Base-by-base conservation (phyloP, 2,113 vertebrate species). In the Grammatotria lemairii region DNA sequence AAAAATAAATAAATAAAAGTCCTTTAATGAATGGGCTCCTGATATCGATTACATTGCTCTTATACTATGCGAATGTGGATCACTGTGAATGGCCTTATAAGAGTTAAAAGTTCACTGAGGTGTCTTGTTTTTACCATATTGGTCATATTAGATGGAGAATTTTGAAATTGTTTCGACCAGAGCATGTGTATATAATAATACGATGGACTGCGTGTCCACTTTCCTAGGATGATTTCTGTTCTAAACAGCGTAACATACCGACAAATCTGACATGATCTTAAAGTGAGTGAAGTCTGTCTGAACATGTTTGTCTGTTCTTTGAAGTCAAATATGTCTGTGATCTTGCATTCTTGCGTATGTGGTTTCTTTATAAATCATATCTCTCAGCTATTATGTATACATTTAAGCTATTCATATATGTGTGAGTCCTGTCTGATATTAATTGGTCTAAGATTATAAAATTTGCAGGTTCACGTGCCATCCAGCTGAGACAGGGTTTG, bases 401-500 rank as follows among this genome's bases (percentile, higher is more conserved):
- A 47, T 31, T 49, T 49, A 49, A 78, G 9, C 23, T 78, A 78
- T 78, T 47, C 70, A 49, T 75, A 31, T 28, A 49, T 11, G 5
- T 47, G 16, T 31, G 42, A 4, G 40, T 83, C 7, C 33, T 17
- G 23, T 84, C 12, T 81, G 12, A 83, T 89, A 49, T 63, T 21
- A 13, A 9, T 33, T 89, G 78, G 45, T 68, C 63, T 68, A 38
- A 68, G 38, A 68, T 51, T 57, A 26, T 49, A 33, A 31, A 42
- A 47, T 83, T 70, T 78, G 16, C 53, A 68, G 58, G 55, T 83
- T 83, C 73, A 28, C 17, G 40, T 81, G 45, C 51, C 75, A 84
- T 81, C 73, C 84, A 87, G 81, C 86, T 88, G 89, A 87, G 87
- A 54, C 57, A 57, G 75, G 47, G 19, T 3, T 85, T 88, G 54